These are phyloP conservation scores for Microcebus griseorufus DNA, from an alignment of 2,113 vertebrate genomes.

Conservation along the genomic window DNA sequence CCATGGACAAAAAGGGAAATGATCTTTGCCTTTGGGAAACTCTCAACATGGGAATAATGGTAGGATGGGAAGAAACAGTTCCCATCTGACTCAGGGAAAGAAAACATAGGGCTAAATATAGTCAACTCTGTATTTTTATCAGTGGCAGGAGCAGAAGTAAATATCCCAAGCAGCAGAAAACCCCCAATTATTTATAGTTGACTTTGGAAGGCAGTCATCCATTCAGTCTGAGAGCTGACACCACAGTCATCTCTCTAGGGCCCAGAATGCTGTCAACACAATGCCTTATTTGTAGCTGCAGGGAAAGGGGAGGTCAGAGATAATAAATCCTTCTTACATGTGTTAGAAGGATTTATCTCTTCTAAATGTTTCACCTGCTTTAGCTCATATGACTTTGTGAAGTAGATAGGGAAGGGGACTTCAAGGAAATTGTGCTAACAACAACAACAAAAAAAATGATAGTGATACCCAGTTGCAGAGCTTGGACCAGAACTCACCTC, in stretches of 20 bases:
- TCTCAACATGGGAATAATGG: constrained; percentile 1
- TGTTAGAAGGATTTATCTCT: neutral
- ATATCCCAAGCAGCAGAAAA: constrained; percentile 15
- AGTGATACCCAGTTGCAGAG: neutral
- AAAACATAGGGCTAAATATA: constrained; percentile 34
- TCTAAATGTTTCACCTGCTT: neutral
- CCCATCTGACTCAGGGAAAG: constrained; percentile 43
- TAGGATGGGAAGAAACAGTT: constrained; percentile 24
- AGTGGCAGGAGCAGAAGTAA: constrained; percentile 7
- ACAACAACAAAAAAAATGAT: neutral
- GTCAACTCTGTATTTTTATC: neutral
- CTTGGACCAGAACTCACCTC: neutral
- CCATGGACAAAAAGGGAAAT: constrained; percentile 36
- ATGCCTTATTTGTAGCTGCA: neutral
- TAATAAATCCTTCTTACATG: neutral
- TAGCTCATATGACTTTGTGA: neutral
- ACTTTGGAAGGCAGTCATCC: neutral
- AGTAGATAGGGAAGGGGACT: neutral
- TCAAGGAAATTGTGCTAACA: constrained; percentile 15
- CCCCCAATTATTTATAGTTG: neutral
- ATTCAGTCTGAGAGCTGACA: neutral
- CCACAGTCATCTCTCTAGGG: neutral
- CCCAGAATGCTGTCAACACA: neutral
- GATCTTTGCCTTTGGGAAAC: constrained; percentile 40
- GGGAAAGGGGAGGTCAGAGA: neutral